phyloP scores from a whole-genome alignment of 2,888 invertebrate genomes.

The Gari tellinella region DNA sequence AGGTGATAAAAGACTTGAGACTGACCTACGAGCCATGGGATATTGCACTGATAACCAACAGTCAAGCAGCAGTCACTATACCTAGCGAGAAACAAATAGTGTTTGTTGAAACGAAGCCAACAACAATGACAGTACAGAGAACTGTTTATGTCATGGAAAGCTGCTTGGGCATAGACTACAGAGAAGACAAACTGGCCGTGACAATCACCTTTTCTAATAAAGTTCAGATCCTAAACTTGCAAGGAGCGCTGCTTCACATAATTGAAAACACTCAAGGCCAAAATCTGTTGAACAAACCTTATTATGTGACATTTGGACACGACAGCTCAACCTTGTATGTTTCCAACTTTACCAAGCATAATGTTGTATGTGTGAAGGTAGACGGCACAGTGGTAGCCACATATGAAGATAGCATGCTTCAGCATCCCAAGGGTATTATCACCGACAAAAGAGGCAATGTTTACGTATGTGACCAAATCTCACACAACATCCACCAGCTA shows the following conservation, averaged over 20 bases:
- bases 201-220: background rate
- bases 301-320: background rate
- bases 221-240: background rate
- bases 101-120: no score
- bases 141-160: background rate
- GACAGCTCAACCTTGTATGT: background rate
- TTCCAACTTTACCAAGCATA: background rate
- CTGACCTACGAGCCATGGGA: background rate
- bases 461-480: background rate
- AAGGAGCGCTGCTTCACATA: background rate
- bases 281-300: background rate
- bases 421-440: background rate
- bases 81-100: no score
- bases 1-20: background rate
- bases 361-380: background rate
- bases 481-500: slow-evolving; percentile 9
- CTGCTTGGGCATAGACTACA: background rate
- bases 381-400: background rate
- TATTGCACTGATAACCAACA: background rate
- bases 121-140: no score
- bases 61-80: no score
- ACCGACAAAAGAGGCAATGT: background rate
- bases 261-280: background rate
- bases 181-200: background rate
- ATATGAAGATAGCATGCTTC: background rate